Evolutionary conservation across 2,888 invertebrate genomes (phyloP).

Genomic region (Euzophera pinguis): DNA sequence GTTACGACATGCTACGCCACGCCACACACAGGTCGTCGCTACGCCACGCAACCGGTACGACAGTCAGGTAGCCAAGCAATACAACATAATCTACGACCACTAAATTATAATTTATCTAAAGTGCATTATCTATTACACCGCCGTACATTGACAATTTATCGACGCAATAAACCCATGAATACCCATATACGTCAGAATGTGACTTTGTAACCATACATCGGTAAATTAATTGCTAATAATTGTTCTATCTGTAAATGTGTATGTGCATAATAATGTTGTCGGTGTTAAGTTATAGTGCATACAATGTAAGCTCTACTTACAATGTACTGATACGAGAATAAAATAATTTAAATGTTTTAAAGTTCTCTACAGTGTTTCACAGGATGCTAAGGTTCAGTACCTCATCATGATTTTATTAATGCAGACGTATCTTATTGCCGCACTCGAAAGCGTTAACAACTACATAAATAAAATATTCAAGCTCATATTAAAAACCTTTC

Average conservation of each 20-base stretch:
- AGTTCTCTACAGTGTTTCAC: too few species aligned
- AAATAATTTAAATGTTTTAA: neutral
- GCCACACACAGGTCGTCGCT: too few species aligned
- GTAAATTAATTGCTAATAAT: constrained; percentile 11
- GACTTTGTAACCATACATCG: constrained; percentile 4
- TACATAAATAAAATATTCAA: too few species aligned
- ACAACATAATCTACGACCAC: too few species aligned
- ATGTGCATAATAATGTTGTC: constrained; percentile 1
- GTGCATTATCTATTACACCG: neutral
- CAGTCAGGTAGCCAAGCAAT: too few species aligned
- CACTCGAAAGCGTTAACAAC: too few species aligned
- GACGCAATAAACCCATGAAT: neutral
- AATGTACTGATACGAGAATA: neutral
- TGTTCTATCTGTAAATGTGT: neutral
- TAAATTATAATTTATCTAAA: neutral
- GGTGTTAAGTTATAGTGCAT: neutral
- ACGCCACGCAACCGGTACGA: too few species aligned
- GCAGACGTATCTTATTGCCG: too few species aligned
- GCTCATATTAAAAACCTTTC: too few species aligned
- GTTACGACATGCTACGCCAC: too few species aligned
- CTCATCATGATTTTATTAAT: too few species aligned
- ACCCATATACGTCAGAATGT: neutral
- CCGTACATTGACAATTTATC: neutral
- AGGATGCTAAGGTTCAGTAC: too few species aligned
- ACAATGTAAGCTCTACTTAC: neutral